Conservation (phyloP, 2,888 invertebrate genomes). For the Tipula confusa region DNA sequence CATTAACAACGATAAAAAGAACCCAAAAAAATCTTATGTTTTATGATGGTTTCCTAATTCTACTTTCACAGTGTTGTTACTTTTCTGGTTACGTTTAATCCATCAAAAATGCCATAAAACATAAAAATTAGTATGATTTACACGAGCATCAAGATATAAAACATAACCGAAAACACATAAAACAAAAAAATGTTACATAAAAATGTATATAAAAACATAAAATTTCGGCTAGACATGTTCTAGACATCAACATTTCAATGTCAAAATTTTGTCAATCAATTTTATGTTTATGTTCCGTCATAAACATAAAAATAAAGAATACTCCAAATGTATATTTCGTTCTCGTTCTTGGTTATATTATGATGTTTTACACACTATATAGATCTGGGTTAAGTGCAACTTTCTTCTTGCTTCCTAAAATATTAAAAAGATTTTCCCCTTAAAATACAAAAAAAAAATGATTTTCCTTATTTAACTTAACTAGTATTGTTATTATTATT, state of each 20-base stretch:
- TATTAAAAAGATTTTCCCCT: conserved; percentile 15
- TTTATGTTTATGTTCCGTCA: not conserved
- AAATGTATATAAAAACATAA: not conserved
- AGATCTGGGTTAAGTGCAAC: not conserved
- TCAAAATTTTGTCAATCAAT: conserved; percentile 1
- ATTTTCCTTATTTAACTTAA: not conserved
- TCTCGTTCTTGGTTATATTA: not conserved
- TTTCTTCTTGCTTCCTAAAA: not conserved
- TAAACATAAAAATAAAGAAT: conserved; percentile 9
- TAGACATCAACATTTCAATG: conserved; percentile 21
- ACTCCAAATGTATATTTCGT: not conserved
- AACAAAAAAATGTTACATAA: not conserved
- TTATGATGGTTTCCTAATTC: not conserved
- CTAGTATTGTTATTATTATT: conserved; percentile 25
- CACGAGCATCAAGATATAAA: not conserved
- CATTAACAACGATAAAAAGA: not conserved
- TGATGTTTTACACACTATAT: not conserved
- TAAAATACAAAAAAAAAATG: not conserved
- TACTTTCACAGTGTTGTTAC: not conserved
- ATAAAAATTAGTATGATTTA: not conserved
- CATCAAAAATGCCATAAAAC: conserved; percentile 3
- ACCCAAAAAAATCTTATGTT: not conserved
- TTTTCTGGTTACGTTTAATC: not conserved
- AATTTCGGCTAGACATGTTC: conserved; percentile 27
- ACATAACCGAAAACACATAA: not conserved